Base-by-base conservation (phyloP, 2,888 invertebrate species). In the Platynereis dumerilii region DNA sequence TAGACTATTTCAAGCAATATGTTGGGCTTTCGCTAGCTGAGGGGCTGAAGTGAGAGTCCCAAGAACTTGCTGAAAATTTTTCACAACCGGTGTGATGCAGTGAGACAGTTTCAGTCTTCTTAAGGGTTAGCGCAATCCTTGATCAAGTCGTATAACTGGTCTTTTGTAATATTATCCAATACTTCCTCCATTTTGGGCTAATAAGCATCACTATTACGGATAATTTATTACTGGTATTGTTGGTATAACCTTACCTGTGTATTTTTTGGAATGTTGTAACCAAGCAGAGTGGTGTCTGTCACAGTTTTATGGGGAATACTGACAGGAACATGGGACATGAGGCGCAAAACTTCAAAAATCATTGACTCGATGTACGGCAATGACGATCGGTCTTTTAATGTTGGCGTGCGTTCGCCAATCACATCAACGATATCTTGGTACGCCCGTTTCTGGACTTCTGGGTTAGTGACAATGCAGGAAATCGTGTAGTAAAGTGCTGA, bases 341-440 rank as follows among this genome's bases (percentile, higher is more conserved):
- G 48, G 7, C 48, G n/a, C 20, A 48, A n/a, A 3, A 48, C 7
- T n/a, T 48, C 48, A n/a, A 48, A 7, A n/a, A 48, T 20, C 48
- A 48, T 48, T 5, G 48, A 48, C 7, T 48, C 48, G n/a, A 48
- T 48, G 48, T 48, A 48, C 20, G 48, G 48, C 48, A 48, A 20
- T n/a, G 48, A 48, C 7, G 48, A 5, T 22, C 48, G 7, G 48
- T 48, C 48, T n/a, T 48, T 48, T 22, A 48, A 22, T 48, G 48
- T 22, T 22, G 22, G 20, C n/a, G n/a, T n/a, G 10, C 48, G 48
- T 5, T 22, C 22, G 7, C 10, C 48, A 10, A 48, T 48, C 10
- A 48, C 48, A n/a, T 48, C n/a, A 20, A 22, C 7, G 22, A 48
- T 48, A 22, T 20, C 48, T n/a, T 48, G n/a, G 7, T 48, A n/a